phyloP scores from a whole-genome alignment of 2,797 vertebrate species.

The Lemur catta region DNA sequence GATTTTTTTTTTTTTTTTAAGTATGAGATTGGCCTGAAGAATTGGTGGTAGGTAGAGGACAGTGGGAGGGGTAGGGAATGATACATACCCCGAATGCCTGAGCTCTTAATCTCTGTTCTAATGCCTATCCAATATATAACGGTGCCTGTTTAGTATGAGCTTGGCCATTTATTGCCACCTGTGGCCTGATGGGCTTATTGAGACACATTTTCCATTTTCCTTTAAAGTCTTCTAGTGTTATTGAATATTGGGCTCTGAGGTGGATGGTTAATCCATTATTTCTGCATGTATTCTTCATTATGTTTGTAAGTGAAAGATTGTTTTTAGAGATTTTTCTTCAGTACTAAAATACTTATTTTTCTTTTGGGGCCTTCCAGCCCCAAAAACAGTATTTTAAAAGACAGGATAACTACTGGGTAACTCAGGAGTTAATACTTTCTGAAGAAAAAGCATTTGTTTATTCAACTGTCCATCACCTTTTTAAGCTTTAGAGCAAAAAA shows the following conservation, averaged over 20 bases:
- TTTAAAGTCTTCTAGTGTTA: not conserved
- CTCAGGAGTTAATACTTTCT: not conserved
- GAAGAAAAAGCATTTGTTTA: slow-evolving; percentile 35
- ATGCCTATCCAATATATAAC: not conserved
- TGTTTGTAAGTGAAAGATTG: slow-evolving; percentile 2
- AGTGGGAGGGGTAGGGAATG: not conserved
- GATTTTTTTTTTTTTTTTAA: slow-evolving; percentile 10
- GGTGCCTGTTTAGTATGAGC: not conserved
- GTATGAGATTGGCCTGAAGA: not conserved
- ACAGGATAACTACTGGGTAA: not conserved
- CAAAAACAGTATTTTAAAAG: slow-evolving; percentile 17
- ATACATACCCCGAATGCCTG: not conserved
- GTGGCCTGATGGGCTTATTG: not conserved
- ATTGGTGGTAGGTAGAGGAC: not conserved
- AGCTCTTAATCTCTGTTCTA: not conserved
- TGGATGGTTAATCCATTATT: not conserved
- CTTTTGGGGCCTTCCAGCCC: not conserved
- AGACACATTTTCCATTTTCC: not conserved
- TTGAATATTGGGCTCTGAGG: not conserved
- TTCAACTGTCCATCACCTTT: not conserved
- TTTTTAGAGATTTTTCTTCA: not conserved
- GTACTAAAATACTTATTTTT: not conserved
- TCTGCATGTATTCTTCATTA: not conserved
- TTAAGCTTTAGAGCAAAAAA: not conserved
- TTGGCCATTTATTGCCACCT: not conserved